phyloP scores from a whole-genome alignment of 2,888 invertebrate species.

The Fissipunctia ypsillon region DNA sequence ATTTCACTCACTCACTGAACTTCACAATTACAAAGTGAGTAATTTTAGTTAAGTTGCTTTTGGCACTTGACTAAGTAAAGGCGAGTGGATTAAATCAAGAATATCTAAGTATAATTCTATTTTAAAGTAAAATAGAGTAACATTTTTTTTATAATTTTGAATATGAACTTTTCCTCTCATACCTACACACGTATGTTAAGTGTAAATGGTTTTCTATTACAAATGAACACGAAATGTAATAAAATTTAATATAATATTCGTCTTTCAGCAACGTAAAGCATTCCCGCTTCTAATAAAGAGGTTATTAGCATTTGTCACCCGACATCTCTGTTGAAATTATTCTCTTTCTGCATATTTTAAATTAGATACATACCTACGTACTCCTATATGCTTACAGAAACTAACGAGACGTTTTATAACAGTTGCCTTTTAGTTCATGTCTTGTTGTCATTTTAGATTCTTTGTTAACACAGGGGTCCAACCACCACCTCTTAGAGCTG shows the following conservation, averaged over 20 bases:
- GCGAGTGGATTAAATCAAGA: constrained; percentile 44
- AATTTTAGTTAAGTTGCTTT: constrained; percentile 54
- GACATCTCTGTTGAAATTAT: constrained; percentile 1
- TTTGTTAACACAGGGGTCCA: background rate
- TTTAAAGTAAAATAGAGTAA: constrained; percentile 1
- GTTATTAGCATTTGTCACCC: constrained; percentile 25
- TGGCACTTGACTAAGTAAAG: constrained; percentile 48
- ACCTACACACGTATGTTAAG: too few relatives aligned
- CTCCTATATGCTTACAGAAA: too few relatives aligned
- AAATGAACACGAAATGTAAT: background rate
- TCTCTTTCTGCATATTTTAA: constrained; percentile 12
- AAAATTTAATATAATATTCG: constrained; percentile 1
- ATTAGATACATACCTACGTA: background rate
- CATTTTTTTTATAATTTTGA: background rate
- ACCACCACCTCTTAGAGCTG: too few relatives aligned
- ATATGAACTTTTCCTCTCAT: background rate
- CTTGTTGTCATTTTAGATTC: background rate
- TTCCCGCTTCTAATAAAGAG: constrained; percentile 13
- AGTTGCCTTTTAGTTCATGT: background rate
- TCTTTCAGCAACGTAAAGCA: background rate
- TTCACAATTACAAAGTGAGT: constrained; percentile 61
- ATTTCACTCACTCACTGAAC: constrained; percentile 53
- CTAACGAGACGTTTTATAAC: background rate
- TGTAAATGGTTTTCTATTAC: constrained; percentile 1
- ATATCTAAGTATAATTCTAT: constrained; percentile 2